Conservation (phyloP, 2,797 vertebrate species). For the Varecia variegata region DNA sequence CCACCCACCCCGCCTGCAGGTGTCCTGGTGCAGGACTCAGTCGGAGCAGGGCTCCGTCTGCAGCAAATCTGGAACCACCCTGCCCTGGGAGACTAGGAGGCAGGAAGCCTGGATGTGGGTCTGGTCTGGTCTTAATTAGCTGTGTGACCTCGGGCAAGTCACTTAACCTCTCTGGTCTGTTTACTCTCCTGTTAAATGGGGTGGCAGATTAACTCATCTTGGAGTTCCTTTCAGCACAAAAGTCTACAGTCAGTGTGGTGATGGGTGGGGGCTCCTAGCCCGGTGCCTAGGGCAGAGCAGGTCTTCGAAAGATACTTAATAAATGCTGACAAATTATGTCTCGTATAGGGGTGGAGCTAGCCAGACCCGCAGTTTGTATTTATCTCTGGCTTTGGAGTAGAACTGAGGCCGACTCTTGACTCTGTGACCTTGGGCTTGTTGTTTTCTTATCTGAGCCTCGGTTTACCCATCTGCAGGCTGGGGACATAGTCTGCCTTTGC, state of each 20-base stretch:
- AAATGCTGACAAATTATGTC: too few relatives aligned
- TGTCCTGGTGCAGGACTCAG: neutral
- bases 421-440: neutral
- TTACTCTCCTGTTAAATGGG: neutral
- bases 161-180: constrained; percentile 55
- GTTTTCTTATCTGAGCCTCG: neutral
- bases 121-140: constrained; percentile 51
- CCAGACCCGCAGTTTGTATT: neutral
- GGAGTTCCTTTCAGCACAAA: neutral
- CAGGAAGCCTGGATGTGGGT: neutral
- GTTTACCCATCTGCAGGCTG: constrained; percentile 16
- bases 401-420: neutral
- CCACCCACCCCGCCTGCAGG: neutral
- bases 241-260: neutral
- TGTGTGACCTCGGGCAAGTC: constrained; percentile 46
- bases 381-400: neutral
- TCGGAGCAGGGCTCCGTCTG: neutral
- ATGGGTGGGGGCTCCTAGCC: neutral
- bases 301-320: neutral
- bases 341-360: neutral
- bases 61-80: neutral
- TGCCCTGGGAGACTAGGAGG: neutral
- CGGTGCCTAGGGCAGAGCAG: neutral
- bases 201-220: neutral
- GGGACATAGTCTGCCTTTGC: neutral